Percentiles rank a stretch among this genome's conserved stretches.
Evolutionary conservation across 2,888 invertebrate species (phyloP).

Genomic region (Idaea straminata): DNA sequence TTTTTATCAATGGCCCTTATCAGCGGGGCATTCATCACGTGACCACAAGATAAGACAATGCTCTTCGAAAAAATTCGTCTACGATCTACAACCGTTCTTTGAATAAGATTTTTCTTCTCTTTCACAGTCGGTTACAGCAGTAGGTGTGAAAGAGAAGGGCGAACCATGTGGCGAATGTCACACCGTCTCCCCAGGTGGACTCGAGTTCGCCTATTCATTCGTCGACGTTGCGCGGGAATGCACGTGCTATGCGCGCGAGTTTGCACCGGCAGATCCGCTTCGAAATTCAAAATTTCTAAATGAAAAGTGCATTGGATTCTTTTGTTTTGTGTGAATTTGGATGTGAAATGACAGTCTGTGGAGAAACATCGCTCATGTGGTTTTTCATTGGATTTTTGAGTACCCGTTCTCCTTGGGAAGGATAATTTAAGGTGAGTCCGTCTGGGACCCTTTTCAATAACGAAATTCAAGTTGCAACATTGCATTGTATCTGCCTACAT

Average conservation of each 20-base stretch:
- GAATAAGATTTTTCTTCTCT: slow-evolving; percentile 49
- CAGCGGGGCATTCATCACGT: slow-evolving; percentile 50
- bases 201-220: slow-evolving; percentile 66
- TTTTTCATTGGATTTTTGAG: slow-evolving; percentile 41
- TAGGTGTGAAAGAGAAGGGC: slow-evolving; percentile 42
- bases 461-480: slow-evolving; percentile 40
- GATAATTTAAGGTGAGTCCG: slow-evolving; percentile 55
- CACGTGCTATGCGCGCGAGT: slow-evolving; percentile 58
- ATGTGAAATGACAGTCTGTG: slow-evolving; percentile 54
- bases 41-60: slow-evolving; percentile 68
- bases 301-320: slow-evolving; percentile 26
- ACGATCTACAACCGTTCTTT: slow-evolving; percentile 58
- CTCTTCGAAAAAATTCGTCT: slow-evolving; percentile 34
- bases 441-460: slow-evolving; percentile 42
- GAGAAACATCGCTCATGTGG: slow-evolving; percentile 57
- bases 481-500: slow-evolving; percentile 24
- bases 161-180: slow-evolving; percentile 58
- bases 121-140: slow-evolving; percentile 15
- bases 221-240: slow-evolving; percentile 74
- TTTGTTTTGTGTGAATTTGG: slow-evolving; percentile 41
- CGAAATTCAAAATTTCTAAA: slow-evolving; percentile 30
- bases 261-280: slow-evolving; percentile 36
- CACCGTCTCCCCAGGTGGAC: slow-evolving; percentile 64
- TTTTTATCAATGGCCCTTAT: slow-evolving; percentile 56
- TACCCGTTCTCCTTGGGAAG: slow-evolving; percentile 41